Evolutionary conservation across 2,888 invertebrate species (phyloP), one percentile per base, ranked within the genome.

Genomic region (Hetaerina titia): DNA sequence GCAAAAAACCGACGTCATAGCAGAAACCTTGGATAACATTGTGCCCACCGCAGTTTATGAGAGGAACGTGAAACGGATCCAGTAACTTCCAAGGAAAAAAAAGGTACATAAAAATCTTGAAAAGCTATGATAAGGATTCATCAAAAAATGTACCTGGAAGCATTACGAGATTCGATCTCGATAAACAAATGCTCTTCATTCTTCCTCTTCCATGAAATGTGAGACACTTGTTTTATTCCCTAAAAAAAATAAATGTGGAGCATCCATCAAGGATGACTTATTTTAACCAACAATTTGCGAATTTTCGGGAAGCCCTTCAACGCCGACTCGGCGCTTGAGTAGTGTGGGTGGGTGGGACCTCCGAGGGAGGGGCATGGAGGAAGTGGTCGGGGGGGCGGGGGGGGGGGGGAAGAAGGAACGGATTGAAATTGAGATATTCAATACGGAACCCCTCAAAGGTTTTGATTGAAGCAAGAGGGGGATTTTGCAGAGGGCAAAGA

Each of bases 371-470:
- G 19, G 17, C 19, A n/a, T n/a, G 69, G 69, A 22, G 69, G 22
- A 69, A 22, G 22, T 69, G 8, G 45, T 69, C 2, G 45, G 7
- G 17, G 45, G 45, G 45, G 17, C 7, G 19, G 31, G 13, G 9
- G 81, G 22, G 13, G 31, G 88, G 22, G 56, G 45, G 0, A 88
- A 56, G 56, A 88, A 19, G 45, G 45, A 88, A 69, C 9, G 56
- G 45, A 56, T n/a, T 88, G 88, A 88, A 17, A 88, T 88, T 56
- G 88, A 45, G 88, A 56, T 88, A 88, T 88, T 88, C 56, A 31
- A 88, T 88, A 88, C 31, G 56, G 56, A 88, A 88, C 45, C 45
- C 56, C 45, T 56, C 45, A 56, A 88, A 88, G 31, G 88, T 56
- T 45, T 45, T 56, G 88, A 88, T 88, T 88, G 88, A 88, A 88